phyloP scores from a whole-genome alignment of 2,888 invertebrate species.

The Epirrita christyi region DNA sequence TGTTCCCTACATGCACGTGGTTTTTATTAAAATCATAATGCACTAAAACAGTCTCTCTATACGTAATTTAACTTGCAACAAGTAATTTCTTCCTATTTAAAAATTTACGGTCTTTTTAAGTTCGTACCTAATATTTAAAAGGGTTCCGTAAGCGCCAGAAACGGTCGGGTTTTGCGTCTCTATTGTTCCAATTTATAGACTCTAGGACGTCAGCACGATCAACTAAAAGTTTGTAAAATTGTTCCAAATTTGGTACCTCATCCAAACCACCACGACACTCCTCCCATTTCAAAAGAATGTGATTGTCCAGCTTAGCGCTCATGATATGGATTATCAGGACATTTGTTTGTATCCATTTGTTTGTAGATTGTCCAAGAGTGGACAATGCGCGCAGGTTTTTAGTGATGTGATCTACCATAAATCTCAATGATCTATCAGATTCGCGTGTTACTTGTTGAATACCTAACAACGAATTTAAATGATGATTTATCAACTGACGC shows the following conservation, averaged over 20 bases:
- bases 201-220: conserved; percentile 40
- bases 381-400: conserved; percentile 41
- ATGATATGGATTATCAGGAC: conserved; percentile 36
- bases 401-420: conserved; percentile 37
- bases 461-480: conserved; percentile 33
- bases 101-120: no score
- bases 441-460: conserved; percentile 29
- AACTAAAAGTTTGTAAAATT: conserved; percentile 38
- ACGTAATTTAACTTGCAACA: no score
- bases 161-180: no score
- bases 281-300: conserved; percentile 41
- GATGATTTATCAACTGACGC: no score
- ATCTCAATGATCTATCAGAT: conserved; percentile 32
- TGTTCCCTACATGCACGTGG: no score
- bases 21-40: no score
- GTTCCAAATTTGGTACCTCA: conserved; percentile 34
- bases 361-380: conserved; percentile 37
- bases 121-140: no score
- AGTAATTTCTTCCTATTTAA: no score
- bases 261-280: conserved; percentile 24
- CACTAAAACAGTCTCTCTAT: no score
- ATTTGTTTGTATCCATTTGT: conserved; percentile 41
- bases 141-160: no score
- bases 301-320: conserved; percentile 32
- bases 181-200: conserved; percentile 32